Percentiles rank a stretch among this genome's conserved stretches.
These are phyloP conservation scores for Aleiodes testaceus DNA, from an alignment of 2,888 invertebrate species.

Conservation along the genomic window DNA sequence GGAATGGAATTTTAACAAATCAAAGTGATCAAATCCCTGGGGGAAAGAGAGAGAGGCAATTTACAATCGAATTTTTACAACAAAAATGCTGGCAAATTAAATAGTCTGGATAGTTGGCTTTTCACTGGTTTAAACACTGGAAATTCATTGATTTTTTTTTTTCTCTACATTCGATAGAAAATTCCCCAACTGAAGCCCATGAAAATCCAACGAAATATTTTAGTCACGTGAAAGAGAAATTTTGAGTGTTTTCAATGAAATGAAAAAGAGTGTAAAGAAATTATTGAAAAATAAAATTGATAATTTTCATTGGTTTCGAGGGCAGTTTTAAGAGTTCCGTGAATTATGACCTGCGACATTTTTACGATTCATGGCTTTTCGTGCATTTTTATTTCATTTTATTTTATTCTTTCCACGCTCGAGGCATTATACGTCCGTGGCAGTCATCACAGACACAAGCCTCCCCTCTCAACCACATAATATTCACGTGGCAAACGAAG, in stretches of 20 bases:
- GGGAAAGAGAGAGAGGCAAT: slow-evolving; percentile 47
- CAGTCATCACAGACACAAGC: slow-evolving; percentile 38
- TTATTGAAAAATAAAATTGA: slow-evolving; percentile 38
- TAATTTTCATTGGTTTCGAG: slow-evolving; percentile 55
- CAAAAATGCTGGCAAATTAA: slow-evolving; percentile 50
- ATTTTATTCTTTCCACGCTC: slow-evolving; percentile 39
- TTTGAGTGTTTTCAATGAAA: neutral
- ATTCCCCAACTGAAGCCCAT: neutral
- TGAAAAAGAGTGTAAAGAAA: neutral
- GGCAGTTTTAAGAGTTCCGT: slow-evolving; percentile 53
- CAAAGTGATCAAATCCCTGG: slow-evolving; percentile 54
- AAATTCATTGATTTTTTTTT: neutral
- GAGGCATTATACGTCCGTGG: slow-evolving; percentile 42
- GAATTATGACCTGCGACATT: slow-evolving; percentile 58
- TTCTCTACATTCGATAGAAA: neutral
- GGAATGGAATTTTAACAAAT: slow-evolving; percentile 54
- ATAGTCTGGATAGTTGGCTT: slow-evolving; percentile 12
- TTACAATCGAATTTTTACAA: slow-evolving; percentile 41
- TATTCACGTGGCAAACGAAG: slow-evolving; percentile 21
- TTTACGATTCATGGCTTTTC: slow-evolving; percentile 56
- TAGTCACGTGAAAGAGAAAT: neutral
- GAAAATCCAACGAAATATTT: neutral
- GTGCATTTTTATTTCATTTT: neutral
- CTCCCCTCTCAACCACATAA: slow-evolving; percentile 7
- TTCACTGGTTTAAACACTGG: neutral